Evolutionary conservation across 2,797 vertebrate species (phyloP).

Genomic region (Odontamblyopus lacepedii): DNA sequence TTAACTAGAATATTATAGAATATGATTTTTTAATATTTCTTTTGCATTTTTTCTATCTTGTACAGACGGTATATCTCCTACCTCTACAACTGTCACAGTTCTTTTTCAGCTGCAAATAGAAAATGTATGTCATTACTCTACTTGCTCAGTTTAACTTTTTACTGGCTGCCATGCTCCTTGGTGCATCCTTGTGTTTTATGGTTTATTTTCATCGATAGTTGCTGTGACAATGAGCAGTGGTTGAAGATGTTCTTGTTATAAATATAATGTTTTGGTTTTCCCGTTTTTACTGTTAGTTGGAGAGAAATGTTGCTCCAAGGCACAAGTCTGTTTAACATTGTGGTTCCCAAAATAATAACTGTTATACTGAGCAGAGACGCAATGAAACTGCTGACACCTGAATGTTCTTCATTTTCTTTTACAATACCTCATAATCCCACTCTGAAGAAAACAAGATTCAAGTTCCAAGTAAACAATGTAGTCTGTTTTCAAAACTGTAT

Average conservation of each 20-base stretch:
- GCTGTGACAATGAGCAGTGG: neutral
- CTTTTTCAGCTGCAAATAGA: neutral
- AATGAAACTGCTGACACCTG: conserved; percentile 13
- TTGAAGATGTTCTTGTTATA: conserved; percentile 1
- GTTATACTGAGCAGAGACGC: neutral
- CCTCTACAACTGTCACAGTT: neutral
- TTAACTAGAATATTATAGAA: too few species aligned
- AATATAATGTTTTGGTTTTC: conserved; percentile 8
- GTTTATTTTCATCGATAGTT: conserved; percentile 3
- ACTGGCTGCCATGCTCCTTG: neutral
- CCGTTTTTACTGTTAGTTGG: conserved; percentile 9
- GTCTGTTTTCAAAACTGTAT: neutral
- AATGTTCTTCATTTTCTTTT: conserved; percentile 8
- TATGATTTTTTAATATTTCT: neutral
- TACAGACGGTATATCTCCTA: neutral
- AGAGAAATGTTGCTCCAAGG: neutral
- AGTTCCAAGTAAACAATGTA: neutral
- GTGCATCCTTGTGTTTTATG: neutral
- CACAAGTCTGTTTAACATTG: conserved; percentile 7
- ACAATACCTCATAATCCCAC: conserved; percentile 4
- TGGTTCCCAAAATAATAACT: conserved; percentile 6
- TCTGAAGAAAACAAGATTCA: conserved; percentile 2
- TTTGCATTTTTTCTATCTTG: neutral
- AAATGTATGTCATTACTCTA: neutral
- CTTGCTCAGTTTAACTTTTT: neutral